These are phyloP conservation scores for Bombus huntii DNA, from an alignment of 1,140 invertebrate genomes.

Conservation along the genomic window DNA sequence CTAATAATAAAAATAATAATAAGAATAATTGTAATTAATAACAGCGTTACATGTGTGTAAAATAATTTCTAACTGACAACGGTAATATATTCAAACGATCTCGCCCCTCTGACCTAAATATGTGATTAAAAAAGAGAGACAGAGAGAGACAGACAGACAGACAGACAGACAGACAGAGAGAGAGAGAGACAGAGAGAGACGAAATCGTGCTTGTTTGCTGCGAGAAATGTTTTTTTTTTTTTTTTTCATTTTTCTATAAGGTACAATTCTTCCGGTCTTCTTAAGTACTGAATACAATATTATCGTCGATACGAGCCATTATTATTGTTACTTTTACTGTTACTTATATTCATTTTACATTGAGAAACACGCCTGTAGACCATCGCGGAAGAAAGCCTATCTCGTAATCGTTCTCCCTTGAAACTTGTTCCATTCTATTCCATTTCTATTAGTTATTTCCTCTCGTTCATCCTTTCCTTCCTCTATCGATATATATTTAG, in stretches of 20 bases:
- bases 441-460: not conserved
- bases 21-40: slow-evolving; percentile 25
- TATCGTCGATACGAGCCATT: slow-evolving; percentile 53
- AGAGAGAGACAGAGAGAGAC: no score
- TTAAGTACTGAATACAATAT: slow-evolving; percentile 71
- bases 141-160: not conserved
- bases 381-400: not conserved
- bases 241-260: slow-evolving; percentile 3
- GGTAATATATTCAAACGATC: not conserved
- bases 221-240: not conserved
- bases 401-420: not conserved
- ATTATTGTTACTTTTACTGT: slow-evolving; percentile 46
- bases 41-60: slow-evolving; percentile 12
- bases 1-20: slow-evolving; percentile 7
- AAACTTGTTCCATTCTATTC: not conserved
- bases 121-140: not conserved
- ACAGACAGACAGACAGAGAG: accelerated
- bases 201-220: not conserved
- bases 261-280: slow-evolving; percentile 19
- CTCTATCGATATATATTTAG: not conserved
- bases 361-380: not conserved
- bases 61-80: slow-evolving; percentile 11
- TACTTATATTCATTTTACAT: slow-evolving; percentile 42
- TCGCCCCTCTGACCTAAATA: not conserved
- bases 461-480: no score